Base-by-base conservation (phyloP, 2,888 invertebrate genomes). In the Heliconius erato region DNA sequence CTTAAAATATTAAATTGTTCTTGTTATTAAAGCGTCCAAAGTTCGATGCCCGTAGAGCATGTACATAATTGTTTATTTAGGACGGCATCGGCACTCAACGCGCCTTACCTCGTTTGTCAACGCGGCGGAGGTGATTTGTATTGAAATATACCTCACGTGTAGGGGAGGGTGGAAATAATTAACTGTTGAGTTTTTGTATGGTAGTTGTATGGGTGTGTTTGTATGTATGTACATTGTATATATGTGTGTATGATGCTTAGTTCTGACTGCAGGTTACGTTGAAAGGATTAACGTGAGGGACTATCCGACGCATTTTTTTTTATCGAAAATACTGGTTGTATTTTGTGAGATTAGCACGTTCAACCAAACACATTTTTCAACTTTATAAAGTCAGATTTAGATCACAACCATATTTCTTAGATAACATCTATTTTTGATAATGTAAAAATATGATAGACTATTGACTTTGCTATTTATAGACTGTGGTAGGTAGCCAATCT, bases 151-250 rank as follows among this genome's bases (percentile, higher is more conserved):
- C 63, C 63, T 67, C 67, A 3, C 67, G 63, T 32, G 32, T 35
- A 63, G 63, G 76, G 16, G 63, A 76, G 76, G 76, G 76, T 63
- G 63, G 16, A 76, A 76, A 76, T 63, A 76, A 76, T 76, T 76
- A 76, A 76, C 59, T 72, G 72, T 63, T 35, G 76, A 76, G 32
- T 76, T 40, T 49, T 40, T 63, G 63, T 63, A 35, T 63, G 16
- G 63, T 14, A 44, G 40, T 72, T 49, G 44, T 76, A 26, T 44
- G 35, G 12, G n/a, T 32, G 40, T 40, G 40, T 72, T 2, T 44
- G 19, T 44, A 23, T 44, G 40, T 71, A 71, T 7, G 40, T 40
- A 40, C 40, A 40, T 40, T 9, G 35, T 40, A 9, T 11, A 16
- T 49, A 49, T 35, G 40, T 44, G 12, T 44, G n/a, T 72, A 72